phyloP scores from a whole-genome alignment of 2,797 vertebrate genomes.

The Mus spretus region DNA sequence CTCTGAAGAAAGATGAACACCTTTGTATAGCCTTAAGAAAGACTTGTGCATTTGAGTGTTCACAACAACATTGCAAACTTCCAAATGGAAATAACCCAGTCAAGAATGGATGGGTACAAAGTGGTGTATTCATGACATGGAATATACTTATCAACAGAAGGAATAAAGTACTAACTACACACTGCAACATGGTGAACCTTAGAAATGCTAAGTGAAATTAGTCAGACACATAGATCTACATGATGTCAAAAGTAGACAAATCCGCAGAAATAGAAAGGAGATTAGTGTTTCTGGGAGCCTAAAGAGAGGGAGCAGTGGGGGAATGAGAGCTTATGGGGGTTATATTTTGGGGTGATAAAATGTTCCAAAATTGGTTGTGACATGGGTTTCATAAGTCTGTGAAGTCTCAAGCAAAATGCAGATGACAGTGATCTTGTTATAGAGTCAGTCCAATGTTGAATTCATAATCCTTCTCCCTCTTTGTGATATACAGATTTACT shows the following conservation, averaged over 20 bases:
- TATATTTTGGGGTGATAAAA: not conserved
- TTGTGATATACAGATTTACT: not conserved
- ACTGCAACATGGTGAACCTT: no score
- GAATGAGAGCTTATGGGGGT: not conserved
- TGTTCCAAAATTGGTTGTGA: not conserved
- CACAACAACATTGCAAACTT: not conserved
- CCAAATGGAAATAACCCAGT: not conserved
- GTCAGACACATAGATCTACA: not conserved
- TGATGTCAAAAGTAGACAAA: not conserved
- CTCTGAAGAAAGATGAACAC: not conserved
- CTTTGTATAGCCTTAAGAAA: not conserved
- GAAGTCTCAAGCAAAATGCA: not conserved
- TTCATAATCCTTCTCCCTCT: not conserved
- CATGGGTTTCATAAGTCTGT: not conserved
- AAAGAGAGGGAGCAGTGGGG: not conserved
- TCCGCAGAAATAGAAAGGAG: not conserved
- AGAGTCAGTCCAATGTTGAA: not conserved
- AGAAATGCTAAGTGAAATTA: not conserved
- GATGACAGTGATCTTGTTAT: not conserved
- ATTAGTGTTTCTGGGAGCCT: not conserved
- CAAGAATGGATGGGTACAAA: not conserved
- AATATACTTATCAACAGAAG: not conserved
- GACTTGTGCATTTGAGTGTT: not conserved
- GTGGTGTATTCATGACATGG: not conserved
- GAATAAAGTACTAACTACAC: no score